Base-by-base conservation (phyloP, 92 coral and sea anemone genomes). In the Bergia puertoricense region DNA sequence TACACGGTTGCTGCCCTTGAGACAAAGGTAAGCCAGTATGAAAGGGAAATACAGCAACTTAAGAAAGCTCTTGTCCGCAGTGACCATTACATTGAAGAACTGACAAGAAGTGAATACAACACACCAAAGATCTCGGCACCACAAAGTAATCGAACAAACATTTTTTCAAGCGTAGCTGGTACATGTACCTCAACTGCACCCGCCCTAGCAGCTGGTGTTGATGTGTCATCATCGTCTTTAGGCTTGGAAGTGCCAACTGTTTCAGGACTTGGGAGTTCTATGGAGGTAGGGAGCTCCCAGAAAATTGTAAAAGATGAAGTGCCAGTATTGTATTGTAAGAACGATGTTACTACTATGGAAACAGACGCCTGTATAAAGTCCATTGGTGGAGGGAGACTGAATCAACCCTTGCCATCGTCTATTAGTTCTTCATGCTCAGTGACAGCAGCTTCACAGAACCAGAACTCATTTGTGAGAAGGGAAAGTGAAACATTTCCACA, bases 1-100 rank as follows among this genome's bases (percentile, higher is more conserved):
- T 97, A 95, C 93, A 90, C 98, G 6, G 96, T 97, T 88, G 86
- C 98, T 56, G 99, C 96, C 23, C 91, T 97, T 81, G 95, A 95
- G 88, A 94, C 98, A 48, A 97, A 95, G 77, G 95, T 97, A 23
- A 90, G 88, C 62, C 97, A 97, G 91, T 97, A 97, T 86, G 99
- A 97, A 80, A 93, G 94, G 44, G 99, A 97, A 85, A 94, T 95
- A 16, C 97, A 95, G 44, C 99, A 94, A 44, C 90, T 97, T 41
- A 90, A 91, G 85, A 94, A 90, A 86, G 99, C 99, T 22, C 92
- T 97, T 73, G 86, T 59, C 41, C 92, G 93, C 59, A 95, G 99
- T 74, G 99, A 97, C 81, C 77, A 81, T 77, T 95, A 95, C 85
- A 93, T 97, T 42, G 99, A 97, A 71, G 96, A 97, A 68, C 92